Conservation (phyloP, 2,888 invertebrate species). For the Pheosia tremula region DNA sequence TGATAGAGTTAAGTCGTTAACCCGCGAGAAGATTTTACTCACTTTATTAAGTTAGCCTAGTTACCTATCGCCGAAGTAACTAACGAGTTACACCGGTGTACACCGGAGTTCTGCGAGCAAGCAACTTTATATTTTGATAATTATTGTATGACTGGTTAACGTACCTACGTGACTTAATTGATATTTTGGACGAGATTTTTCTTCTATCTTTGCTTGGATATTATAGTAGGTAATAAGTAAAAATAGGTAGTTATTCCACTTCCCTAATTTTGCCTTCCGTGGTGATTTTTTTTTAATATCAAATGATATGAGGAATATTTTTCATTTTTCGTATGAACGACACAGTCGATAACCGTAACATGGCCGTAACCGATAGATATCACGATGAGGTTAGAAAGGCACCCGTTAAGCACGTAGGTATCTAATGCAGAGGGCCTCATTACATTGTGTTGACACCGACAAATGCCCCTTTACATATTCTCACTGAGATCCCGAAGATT, state of each 20-base stretch:
- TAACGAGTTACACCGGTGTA: constrained; percentile 38
- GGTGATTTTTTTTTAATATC: too few species aligned
- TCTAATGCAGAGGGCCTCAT: constrained; percentile 78
- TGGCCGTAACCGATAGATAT: constrained; percentile 37
- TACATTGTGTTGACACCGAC: constrained; percentile 82
- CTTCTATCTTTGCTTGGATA: not conserved
- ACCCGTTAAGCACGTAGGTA: constrained; percentile 61
- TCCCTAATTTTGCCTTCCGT: not conserved
- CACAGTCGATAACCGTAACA: constrained; percentile 29
- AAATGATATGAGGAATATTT: not conserved
- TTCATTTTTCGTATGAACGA: not conserved
- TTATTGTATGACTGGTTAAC: not conserved
- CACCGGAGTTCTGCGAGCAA: constrained; percentile 6
- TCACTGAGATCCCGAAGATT: constrained; percentile 82
- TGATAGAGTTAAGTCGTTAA: constrained; percentile 64
- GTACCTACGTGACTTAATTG: constrained; percentile 1
- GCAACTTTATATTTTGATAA: not conserved
- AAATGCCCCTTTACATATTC: constrained; percentile 84
- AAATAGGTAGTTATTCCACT: too few species aligned
- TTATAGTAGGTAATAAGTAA: too few species aligned
- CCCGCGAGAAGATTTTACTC: constrained; percentile 59
- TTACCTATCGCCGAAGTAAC: constrained; percentile 44
- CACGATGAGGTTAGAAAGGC: constrained; percentile 48
- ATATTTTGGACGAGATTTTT: not conserved
- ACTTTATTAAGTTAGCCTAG: constrained; percentile 54